These are phyloP conservation scores for Heliconius himera DNA, from an alignment of 1,140 invertebrate species.

Conservation along the genomic window DNA sequence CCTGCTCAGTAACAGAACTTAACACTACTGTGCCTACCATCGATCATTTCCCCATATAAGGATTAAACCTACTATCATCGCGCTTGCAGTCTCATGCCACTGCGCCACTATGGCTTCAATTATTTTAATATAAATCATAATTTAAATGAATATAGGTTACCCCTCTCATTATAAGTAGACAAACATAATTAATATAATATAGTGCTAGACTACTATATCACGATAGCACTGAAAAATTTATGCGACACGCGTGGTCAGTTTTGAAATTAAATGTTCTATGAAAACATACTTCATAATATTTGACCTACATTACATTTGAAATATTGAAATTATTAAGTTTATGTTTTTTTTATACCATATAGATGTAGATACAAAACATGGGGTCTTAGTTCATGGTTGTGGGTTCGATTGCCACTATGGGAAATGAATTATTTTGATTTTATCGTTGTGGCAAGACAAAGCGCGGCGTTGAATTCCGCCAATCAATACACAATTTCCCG, in stretches of 20 bases:
- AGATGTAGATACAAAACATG: no score
- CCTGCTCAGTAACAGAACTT: no score
- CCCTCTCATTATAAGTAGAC: neutral
- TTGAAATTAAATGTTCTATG: neutral
- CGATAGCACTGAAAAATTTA: neutral
- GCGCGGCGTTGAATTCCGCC: no score
- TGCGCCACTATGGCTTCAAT: no score
- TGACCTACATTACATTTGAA: neutral
- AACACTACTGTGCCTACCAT: no score
- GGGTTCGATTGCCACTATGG: no score
- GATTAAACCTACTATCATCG: no score
- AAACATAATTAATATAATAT: neutral
- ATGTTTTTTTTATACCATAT: neutral
- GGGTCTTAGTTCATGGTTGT: no score
- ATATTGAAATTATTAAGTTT: neutral
- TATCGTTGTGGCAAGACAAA: no score
- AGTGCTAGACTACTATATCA: neutral
- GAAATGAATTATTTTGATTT: neutral
- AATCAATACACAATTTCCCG: no score
- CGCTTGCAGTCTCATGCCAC: no score
- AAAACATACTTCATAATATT: neutral
- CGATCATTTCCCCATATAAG: no score
- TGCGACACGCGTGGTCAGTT: neutral
- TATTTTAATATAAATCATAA: neutral
- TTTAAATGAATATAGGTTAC: neutral